phyloP scores from a whole-genome alignment of 30 jellyfish, hydroid and myxozoan species.

The Mastigias papua region DNA sequence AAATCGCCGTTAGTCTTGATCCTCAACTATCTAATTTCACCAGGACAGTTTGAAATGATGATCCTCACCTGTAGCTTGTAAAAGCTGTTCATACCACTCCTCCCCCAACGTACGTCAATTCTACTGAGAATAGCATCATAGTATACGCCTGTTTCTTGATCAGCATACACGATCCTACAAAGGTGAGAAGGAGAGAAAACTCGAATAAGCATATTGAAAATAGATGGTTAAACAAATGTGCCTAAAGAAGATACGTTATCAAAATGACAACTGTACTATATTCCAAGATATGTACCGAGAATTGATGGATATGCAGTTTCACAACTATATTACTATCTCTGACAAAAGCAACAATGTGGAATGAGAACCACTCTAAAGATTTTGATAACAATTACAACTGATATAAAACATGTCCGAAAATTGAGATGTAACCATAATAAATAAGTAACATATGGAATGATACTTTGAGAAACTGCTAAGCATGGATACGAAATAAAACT shows the following conservation, averaged over 20 bases:
- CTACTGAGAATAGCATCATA: slow-evolving; percentile 72
- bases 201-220: background rate
- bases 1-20: background rate
- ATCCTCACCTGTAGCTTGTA: slow-evolving; percentile 79
- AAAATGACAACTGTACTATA: too few relatives aligned
- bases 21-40: background rate
- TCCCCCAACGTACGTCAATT: slow-evolving; percentile 62
- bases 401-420: too few relatives aligned
- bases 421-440: too few relatives aligned
- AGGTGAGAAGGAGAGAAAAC: background rate
- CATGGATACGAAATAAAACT: too few relatives aligned
- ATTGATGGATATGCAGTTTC: too few relatives aligned
- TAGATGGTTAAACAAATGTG: background rate
- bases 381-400: too few relatives aligned
- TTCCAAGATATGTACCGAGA: too few relatives aligned
- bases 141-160: slow-evolving; percentile 59
- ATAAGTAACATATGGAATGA: too few relatives aligned
- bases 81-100: slow-evolving; percentile 65
- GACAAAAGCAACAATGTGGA: too few relatives aligned
- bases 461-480: too few relatives aligned
- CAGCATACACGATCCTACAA: slow-evolving; percentile 65
- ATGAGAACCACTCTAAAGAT: too few relatives aligned
- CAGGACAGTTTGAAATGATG: background rate
- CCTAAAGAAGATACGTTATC: background rate
- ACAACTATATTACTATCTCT: too few relatives aligned